These are phyloP conservation scores for Heterotis niloticus DNA, from an alignment of 2,113 vertebrate species.

Conservation along the genomic window DNA sequence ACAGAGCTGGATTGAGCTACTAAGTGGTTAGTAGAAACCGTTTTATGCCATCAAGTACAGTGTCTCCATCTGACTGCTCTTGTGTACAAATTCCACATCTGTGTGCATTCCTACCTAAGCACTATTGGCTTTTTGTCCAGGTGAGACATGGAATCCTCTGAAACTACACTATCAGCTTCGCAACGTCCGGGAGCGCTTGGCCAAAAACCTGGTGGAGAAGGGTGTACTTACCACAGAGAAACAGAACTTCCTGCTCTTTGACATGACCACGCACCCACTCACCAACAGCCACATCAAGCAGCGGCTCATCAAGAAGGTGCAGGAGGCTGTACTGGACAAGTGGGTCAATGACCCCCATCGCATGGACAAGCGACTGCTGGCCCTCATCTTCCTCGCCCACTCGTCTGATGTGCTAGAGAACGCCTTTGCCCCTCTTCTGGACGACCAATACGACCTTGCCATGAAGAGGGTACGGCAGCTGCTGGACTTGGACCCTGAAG, in stretches of 20 bases:
- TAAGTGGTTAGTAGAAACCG: constrained; percentile 79
- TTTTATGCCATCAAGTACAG: no score
- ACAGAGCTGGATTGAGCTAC: constrained; percentile 97
- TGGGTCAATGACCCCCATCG: constrained; percentile 95
- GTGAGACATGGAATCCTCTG: constrained; percentile 96
- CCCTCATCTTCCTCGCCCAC: constrained; percentile 89
- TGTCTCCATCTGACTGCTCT: neutral
- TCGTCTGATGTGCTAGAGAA: constrained; percentile 96
- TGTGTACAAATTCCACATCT: no score
- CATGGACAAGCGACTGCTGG: constrained; percentile 91
- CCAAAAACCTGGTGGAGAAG: constrained; percentile 96
- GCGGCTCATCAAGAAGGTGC: constrained; percentile 92
- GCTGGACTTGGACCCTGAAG: constrained; percentile 90
- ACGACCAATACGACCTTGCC: constrained; percentile 94
- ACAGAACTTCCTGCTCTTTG: constrained; percentile 97
- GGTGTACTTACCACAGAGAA: constrained; percentile 96
- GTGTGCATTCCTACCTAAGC: neutral
- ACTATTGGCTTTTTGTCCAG: constrained; percentile 50
- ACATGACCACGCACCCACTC: constrained; percentile 97
- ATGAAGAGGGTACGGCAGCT: constrained; percentile 92
- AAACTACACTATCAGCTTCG: constrained; percentile 94
- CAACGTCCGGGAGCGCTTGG: constrained; percentile 88
- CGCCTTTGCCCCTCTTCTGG: constrained; percentile 88
- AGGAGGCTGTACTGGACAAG: constrained; percentile 89
- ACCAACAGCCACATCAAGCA: constrained; percentile 93